phyloP scores from a whole-genome alignment of 2,113 vertebrate genomes.

The Hippotragus niger region DNA sequence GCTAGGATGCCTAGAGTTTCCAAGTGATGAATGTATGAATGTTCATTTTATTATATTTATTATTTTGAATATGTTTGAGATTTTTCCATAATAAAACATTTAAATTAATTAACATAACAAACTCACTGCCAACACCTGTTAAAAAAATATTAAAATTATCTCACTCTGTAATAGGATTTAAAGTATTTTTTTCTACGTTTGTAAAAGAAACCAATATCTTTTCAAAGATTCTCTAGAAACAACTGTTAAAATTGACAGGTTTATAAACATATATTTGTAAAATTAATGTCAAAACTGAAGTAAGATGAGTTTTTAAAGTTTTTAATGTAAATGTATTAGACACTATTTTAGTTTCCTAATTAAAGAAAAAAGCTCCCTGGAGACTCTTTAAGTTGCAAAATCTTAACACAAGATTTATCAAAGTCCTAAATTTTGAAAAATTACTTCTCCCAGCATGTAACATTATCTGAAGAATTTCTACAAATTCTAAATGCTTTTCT shows the following conservation, averaged over 20 bases:
- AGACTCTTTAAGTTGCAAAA: background rate
- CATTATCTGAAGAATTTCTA: background rate
- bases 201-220: background rate
- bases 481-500: background rate
- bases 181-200: background rate
- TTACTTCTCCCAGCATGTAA: background rate
- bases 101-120: background rate
- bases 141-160: background rate
- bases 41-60: background rate
- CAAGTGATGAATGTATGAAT: background rate
- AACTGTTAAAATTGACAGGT: background rate
- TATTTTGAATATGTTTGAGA: background rate
- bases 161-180: background rate
- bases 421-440: background rate
- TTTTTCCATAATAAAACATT: background rate
- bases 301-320: background rate
- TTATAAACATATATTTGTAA: background rate
- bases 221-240: background rate
- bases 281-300: background rate
- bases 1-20: background rate
- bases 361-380: background rate
- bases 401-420: background rate
- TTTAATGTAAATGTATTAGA: background rate
- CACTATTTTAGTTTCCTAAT: background rate
- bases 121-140: background rate